Conservation (phyloP, 2,888 invertebrate genomes). For the Gymnocheta viridis region DNA sequence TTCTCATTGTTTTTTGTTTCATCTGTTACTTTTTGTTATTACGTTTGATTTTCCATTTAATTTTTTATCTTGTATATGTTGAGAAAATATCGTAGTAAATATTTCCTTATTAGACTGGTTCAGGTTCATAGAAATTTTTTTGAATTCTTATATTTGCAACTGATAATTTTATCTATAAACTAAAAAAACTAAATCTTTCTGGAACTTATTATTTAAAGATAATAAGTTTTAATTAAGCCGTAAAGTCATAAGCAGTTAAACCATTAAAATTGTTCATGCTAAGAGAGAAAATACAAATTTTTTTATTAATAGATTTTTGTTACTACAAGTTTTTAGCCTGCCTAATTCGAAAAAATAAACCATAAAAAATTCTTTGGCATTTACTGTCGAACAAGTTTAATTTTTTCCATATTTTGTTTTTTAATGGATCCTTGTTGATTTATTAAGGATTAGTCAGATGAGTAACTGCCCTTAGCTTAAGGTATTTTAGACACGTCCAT, state of each 20-base stretch:
- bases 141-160: background rate
- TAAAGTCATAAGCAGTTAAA: too few relatives aligned
- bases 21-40: conserved; percentile 4
- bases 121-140: background rate
- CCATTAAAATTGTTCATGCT: too few relatives aligned
- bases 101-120: background rate
- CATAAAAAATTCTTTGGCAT: conserved; percentile 45
- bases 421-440: conserved; percentile 63
- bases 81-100: background rate
- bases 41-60: background rate
- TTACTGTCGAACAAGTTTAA: conserved; percentile 53
- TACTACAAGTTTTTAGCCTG: background rate
- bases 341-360: background rate
- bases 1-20: conserved; percentile 18
- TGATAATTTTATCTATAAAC: too few relatives aligned
- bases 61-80: background rate
- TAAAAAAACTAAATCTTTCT: too few relatives aligned
- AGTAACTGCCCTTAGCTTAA: conserved; percentile 67
- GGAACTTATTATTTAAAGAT: too few relatives aligned
- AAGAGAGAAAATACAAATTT: background rate
- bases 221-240: too few relatives aligned
- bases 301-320: background rate
- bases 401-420: conserved; percentile 29
- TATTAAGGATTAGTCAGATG: conserved; percentile 66
- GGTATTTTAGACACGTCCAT: conserved; percentile 61